Evolutionary conservation across 2,113 vertebrate genomes (phyloP).

Genomic region (Rhineura floridana): DNA sequence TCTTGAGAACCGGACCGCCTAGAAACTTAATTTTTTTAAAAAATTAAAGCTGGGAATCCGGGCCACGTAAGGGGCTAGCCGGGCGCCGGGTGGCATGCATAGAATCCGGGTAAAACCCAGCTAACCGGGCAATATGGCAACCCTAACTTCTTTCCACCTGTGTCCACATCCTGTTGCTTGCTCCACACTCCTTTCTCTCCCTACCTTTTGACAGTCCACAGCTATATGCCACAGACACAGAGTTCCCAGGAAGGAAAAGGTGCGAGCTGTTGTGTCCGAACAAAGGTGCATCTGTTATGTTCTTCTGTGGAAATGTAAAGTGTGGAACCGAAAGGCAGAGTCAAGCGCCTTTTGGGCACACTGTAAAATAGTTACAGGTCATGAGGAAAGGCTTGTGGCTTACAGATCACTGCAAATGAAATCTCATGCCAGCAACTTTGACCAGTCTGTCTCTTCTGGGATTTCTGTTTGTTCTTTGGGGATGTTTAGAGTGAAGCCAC

Average conservation of each 20-base stretch:
- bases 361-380: not conserved
- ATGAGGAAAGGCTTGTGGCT: conserved; percentile 1
- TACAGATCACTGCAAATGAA: conserved; percentile 9
- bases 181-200: not conserved
- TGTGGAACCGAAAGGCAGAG: not conserved
- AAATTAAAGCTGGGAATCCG: too few relatives aligned
- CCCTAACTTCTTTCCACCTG: not conserved
- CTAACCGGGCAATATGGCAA: too few relatives aligned
- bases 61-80: too few relatives aligned
- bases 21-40: too few relatives aligned
- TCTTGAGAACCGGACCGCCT: too few relatives aligned
- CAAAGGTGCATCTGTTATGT: not conserved
- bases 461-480: not conserved
- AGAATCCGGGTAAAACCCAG: too few relatives aligned
- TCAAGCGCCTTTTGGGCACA: not conserved
- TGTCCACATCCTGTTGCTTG: not conserved
- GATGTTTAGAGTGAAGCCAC: not conserved
- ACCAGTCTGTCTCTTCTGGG: conserved; percentile 18
- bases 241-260: not conserved
- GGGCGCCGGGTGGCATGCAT: too few relatives aligned
- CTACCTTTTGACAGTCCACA: not conserved
- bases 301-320: not conserved
- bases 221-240: not conserved
- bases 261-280: not conserved
- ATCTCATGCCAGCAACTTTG: not conserved